Evolutionary conservation across 1,140 invertebrate species (phyloP).

Genomic region (Zaprionus inermis): DNA sequence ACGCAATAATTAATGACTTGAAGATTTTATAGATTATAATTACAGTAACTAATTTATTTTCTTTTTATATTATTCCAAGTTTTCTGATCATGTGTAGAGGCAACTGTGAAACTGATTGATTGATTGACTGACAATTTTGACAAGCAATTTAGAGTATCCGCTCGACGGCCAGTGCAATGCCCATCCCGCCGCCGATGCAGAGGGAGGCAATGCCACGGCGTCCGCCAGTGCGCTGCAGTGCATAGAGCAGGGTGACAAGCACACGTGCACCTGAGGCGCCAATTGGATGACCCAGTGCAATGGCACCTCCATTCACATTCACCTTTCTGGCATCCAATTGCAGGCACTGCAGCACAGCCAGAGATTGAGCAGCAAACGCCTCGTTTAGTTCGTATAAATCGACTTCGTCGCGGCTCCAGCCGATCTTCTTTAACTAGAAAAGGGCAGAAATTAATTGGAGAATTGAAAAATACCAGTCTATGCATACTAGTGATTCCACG

Average conservation of each 20-base stretch:
- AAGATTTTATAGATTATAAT: not conserved
- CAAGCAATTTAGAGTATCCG: conserved; percentile 48
- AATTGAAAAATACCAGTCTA: not conserved
- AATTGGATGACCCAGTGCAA: conserved; percentile 96
- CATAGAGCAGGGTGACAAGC: conserved; percentile 90
- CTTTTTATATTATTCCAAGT: conserved; percentile 9
- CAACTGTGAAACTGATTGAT: conserved; percentile 24
- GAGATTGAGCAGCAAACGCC: conserved; percentile 91
- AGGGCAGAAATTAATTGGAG: not conserved
- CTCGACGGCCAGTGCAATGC: conserved; percentile 93
- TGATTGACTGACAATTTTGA: conserved; percentile 24
- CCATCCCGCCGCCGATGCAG: conserved; percentile 97
- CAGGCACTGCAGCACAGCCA: conserved; percentile 88
- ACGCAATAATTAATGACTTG: not conserved
- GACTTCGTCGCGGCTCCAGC: conserved; percentile 92
- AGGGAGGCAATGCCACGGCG: conserved; percentile 92
- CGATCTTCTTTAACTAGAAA: conserved; percentile 89
- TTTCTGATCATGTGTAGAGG: conserved; percentile 20
- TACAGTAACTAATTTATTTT: not conserved
- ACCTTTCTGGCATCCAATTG: conserved; percentile 90
- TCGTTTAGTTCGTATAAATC: conserved; percentile 96
- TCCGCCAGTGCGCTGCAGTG: conserved; percentile 86
- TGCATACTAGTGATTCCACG: conserved; percentile 87
- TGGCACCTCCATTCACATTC: conserved; percentile 93
- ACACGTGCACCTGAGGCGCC: conserved; percentile 92